phyloP scores from a whole-genome alignment of 2,888 invertebrate genomes.

The Leptinotarsa rubiginosa region DNA sequence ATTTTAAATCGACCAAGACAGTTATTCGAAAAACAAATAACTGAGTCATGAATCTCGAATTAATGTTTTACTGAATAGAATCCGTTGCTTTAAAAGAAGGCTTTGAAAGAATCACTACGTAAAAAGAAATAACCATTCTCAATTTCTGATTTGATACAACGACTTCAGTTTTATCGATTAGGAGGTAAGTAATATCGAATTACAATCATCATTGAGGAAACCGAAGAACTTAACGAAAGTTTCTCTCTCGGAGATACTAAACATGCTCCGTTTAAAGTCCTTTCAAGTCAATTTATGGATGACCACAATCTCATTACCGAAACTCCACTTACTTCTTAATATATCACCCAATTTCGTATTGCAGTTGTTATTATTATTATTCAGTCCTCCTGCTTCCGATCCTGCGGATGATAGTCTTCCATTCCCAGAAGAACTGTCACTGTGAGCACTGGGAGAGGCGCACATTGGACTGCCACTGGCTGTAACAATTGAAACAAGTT shows the following conservation, averaged over 20 bases:
- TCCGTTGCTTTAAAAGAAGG: too few species aligned
- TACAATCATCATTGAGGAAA: background rate
- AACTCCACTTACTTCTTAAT: slow-evolving; percentile 63
- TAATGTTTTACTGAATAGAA: too few species aligned
- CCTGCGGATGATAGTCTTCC: slow-evolving; percentile 84
- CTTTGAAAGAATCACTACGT: too few species aligned
- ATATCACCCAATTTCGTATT: slow-evolving; percentile 70
- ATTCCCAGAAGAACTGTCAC: slow-evolving; percentile 86
- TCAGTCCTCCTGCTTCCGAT: slow-evolving; percentile 79
- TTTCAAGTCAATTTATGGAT: too few species aligned
- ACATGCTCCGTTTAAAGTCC: too few species aligned
- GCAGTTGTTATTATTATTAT: slow-evolving; percentile 78
- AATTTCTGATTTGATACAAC: background rate
- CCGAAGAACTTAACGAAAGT: too few species aligned
- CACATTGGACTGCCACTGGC: slow-evolving; percentile 75
- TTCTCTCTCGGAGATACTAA: too few species aligned
- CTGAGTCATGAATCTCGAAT: too few species aligned
- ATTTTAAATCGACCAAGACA: too few species aligned
- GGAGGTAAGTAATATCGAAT: background rate
- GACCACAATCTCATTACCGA: too few species aligned
- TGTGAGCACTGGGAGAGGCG: slow-evolving; percentile 87
- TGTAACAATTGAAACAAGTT: slow-evolving; percentile 43
- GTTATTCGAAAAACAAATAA: too few species aligned
- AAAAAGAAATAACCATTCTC: background rate
- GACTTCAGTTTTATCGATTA: background rate